These are phyloP conservation scores for Gnatocerus cornutus DNA, from an alignment of 2,888 invertebrate genomes.

Conservation along the genomic window DNA sequence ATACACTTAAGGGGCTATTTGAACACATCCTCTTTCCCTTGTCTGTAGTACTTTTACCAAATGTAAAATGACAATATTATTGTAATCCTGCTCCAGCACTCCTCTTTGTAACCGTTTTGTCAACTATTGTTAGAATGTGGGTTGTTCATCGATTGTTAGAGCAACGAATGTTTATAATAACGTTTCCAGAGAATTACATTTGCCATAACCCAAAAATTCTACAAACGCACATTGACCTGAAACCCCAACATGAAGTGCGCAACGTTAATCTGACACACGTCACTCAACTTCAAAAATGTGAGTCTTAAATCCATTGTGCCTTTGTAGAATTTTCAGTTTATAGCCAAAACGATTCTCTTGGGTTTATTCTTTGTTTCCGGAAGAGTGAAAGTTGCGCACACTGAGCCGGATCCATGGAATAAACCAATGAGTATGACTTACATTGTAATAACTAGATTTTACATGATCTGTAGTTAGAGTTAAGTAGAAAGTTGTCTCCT, in stretches of 20 bases:
- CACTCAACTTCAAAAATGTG: conserved; percentile 8
- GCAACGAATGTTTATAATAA: conserved; percentile 53
- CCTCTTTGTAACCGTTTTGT: conserved; percentile 43
- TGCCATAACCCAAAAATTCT: conserved; percentile 34
- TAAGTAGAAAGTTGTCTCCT: conserved; percentile 43
- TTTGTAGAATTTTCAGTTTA: conserved; percentile 49
- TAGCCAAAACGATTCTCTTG: conserved; percentile 22
- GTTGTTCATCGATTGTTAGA: conserved; percentile 56
- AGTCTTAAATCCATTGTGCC: conserved; percentile 31
- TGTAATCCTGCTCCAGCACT: conserved; percentile 44
- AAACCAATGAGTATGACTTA: conserved; percentile 32
- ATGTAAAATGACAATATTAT: conserved; percentile 50
- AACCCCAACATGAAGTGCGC: conserved; percentile 29
- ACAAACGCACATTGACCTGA: conserved; percentile 35
- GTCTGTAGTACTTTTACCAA: conserved; percentile 45
- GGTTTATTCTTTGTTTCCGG: conserved; percentile 19
- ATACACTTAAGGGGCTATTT: conserved; percentile 29
- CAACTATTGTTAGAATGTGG: conserved; percentile 48
- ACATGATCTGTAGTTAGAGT: conserved; percentile 58
- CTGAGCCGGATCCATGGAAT: conserved; percentile 15
- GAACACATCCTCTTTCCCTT: conserved; percentile 42
- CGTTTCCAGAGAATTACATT: conserved; percentile 28
- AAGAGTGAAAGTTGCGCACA: conserved; percentile 23
- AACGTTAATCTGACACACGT: conserved; percentile 25
- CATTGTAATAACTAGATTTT: conserved; percentile 57